These are phyloP conservation scores for Typhlichthys subterraneus DNA, from an alignment of 2,797 vertebrate species.

Conservation along the genomic window DNA sequence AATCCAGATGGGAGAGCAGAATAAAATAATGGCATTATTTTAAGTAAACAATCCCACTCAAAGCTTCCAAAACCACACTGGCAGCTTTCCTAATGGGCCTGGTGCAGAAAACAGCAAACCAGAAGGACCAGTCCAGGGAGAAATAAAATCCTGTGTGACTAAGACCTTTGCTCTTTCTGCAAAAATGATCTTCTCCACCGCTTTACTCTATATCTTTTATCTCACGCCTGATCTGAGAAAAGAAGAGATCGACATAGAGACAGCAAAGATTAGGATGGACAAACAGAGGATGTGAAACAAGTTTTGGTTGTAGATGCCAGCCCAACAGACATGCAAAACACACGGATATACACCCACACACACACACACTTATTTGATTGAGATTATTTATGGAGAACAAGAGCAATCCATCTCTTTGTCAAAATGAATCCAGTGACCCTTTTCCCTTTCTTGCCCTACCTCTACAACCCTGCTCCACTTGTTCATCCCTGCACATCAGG, in stretches of 20 bases:
- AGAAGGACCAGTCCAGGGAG: slow-evolving; percentile 57
- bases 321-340: too few species aligned
- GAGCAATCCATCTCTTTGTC: slow-evolving; percentile 4
- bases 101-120: slow-evolving; percentile 45
- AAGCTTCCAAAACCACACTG: slow-evolving; percentile 34
- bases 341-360: too few species aligned
- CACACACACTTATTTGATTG: too few species aligned
- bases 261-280: too few species aligned
- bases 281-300: too few species aligned
- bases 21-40: slow-evolving; percentile 41
- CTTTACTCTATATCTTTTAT: neutral
- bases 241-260: too few species aligned
- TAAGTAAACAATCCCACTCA: slow-evolving; percentile 46
- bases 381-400: too few species aligned
- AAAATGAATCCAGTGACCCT: slow-evolving; percentile 14
- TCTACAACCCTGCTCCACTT: slow-evolving; percentile 7
- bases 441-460: neutral
- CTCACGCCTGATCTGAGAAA: too few species aligned
- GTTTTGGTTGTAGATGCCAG: too few species aligned
- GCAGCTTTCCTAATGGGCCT: slow-evolving; percentile 42
- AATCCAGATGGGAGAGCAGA: neutral
- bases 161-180: slow-evolving; percentile 19
- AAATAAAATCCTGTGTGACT: slow-evolving; percentile 18
- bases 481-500: slow-evolving; percentile 17
- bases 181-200: slow-evolving; percentile 7